Base-by-base conservation (phyloP, 2,888 invertebrate genomes). In the Agriopis marginaria region DNA sequence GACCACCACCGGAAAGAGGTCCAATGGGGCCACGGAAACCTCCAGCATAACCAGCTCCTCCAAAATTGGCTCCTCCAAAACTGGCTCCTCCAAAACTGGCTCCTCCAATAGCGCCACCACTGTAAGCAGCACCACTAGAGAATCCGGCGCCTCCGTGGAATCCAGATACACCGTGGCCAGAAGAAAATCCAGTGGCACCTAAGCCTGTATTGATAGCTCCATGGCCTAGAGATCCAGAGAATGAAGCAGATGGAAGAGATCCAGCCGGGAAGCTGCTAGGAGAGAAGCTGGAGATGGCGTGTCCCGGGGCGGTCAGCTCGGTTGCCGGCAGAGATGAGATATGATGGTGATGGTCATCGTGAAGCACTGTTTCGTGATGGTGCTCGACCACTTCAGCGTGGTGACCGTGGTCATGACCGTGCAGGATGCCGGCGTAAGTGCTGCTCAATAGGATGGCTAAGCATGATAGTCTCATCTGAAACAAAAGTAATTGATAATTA, bases 251-350 rank as follows among this genome's bases (percentile, higher is more conserved):
- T 1, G 93, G 92, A 10, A 93, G 79, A 12, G 93, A 92, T 60
- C 93, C 93, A 66, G 80, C 77, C 4, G 93, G 92, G 80, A 92
- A 93, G 70, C 92, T 92, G 79, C 91, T 92, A 0, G 93, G 93
- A 4, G 89, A 83, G 76, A 89, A 94, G 75, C 93, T 92, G 8
- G 91, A 89, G 59, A 71, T 70, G 10, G 68, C 67, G 12, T 75
- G 73, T 17, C 71, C 74, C 5, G 68, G 73, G 55, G 68, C 63
- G 53, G 60, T 56, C 51, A 63, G 64, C n/a, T 71, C 71, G 53
- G 77, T 44, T 8, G 76, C 63, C 14, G 73, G 72, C 64, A 72
- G 70, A 0, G 73, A 49, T 14, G 70, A 63, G 23, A 72, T 68
- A 42, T 76, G 75, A 47, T 77, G 76, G 23, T 73, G 66, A 8